phyloP scores from a whole-genome alignment of 2,888 invertebrate species.

The Tachystola acroxantha region DNA sequence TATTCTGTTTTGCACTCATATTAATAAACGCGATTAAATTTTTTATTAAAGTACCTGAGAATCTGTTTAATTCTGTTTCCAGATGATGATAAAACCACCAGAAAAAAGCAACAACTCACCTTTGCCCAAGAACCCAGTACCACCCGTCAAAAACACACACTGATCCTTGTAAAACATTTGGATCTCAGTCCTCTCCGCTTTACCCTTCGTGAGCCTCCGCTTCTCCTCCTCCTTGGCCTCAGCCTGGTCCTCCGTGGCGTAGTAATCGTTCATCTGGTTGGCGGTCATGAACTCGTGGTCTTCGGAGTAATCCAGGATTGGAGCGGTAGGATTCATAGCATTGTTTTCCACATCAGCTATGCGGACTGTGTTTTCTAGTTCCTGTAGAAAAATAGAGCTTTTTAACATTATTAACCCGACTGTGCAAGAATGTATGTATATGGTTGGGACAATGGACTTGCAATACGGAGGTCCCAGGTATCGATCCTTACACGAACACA shows the following conservation, averaged over 20 bases:
- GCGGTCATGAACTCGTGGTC: slow-evolving; percentile 75
- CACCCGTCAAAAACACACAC: slow-evolving; percentile 70
- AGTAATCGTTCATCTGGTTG: slow-evolving; percentile 63
- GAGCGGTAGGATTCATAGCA: slow-evolving; percentile 61
- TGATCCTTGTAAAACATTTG: slow-evolving; percentile 61
- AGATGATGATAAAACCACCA: no score
- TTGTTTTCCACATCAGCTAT: slow-evolving; percentile 53
- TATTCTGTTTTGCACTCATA: no score
- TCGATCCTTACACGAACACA: no score
- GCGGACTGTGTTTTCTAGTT: slow-evolving; percentile 54
- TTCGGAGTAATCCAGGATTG: slow-evolving; percentile 67
- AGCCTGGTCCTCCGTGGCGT: slow-evolving; percentile 60
- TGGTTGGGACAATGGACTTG: no score
- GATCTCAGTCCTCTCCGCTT: slow-evolving; percentile 48
- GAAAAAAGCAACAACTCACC: slow-evolving; percentile 34
- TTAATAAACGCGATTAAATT: no score
- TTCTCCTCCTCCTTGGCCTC: slow-evolving; percentile 69
- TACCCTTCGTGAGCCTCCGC: slow-evolving; percentile 65
- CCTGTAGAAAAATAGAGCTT: slow-evolving; percentile 35
- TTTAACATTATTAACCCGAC: no score
- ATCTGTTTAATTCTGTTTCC: no score
- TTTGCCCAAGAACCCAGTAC: slow-evolving; percentile 70
- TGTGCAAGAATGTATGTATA: no score
- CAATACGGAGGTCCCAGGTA: no score
- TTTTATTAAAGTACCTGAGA: no score